phyloP scores from a whole-genome alignment of 2,797 vertebrate species.

The Choloepus didactylus region DNA sequence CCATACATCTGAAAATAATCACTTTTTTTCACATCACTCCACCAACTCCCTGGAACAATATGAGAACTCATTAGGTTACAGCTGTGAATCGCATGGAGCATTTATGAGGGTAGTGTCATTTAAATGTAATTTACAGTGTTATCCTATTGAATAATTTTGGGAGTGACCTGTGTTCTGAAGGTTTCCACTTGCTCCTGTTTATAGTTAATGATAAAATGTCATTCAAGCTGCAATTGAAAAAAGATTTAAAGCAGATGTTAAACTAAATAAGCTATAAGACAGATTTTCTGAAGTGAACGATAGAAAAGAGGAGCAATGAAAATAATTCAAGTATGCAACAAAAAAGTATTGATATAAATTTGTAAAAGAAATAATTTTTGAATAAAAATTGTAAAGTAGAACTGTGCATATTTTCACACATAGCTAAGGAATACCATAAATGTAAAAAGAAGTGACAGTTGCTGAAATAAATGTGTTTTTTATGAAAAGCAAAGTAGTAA shows the following conservation, averaged over 20 bases:
- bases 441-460: slow-evolving; percentile 87
- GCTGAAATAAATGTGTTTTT: slow-evolving; percentile 88
- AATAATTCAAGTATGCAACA: slow-evolving; percentile 82
- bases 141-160: slow-evolving; percentile 64
- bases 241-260: slow-evolving; percentile 74
- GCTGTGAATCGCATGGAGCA: slow-evolving; percentile 28
- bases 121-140: slow-evolving; percentile 65
- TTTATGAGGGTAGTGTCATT: slow-evolving; percentile 64
- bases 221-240: slow-evolving; percentile 60
- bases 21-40: slow-evolving; percentile 3
- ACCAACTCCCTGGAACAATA: slow-evolving; percentile 46
- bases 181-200: slow-evolving; percentile 65
- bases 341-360: slow-evolving; percentile 82
- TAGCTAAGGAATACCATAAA: slow-evolving; percentile 89
- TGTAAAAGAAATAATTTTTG: slow-evolving; percentile 87
- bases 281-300: slow-evolving; percentile 79
- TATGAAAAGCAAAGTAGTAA: slow-evolving; percentile 89
- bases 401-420: slow-evolving; percentile 84
- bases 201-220: slow-evolving; percentile 64
- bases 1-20: slow-evolving; percentile 59
- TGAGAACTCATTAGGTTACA: slow-evolving; percentile 66
- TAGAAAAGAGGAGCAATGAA: slow-evolving; percentile 76
- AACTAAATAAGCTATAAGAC: slow-evolving; percentile 65
- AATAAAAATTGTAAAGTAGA: slow-evolving; percentile 85
- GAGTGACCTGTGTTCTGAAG: slow-evolving; percentile 47